Evolutionary conservation across 1,140 invertebrate genomes (phyloP), one percentile per base, ranked within the genome.

Genomic region (Lanistes nyassanus): DNA sequence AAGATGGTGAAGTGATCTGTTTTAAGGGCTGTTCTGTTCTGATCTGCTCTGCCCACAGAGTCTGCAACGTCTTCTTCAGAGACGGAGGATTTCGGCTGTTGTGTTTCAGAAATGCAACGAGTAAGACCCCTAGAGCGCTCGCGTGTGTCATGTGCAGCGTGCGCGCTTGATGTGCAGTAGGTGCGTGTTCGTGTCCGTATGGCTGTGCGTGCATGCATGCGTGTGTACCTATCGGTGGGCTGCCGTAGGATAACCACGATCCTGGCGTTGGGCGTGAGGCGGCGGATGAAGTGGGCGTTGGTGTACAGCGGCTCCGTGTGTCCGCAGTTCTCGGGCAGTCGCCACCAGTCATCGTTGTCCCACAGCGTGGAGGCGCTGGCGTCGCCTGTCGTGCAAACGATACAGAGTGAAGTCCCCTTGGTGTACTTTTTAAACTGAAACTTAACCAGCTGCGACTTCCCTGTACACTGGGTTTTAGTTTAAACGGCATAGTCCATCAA

Each of bases 301-400:
- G 82, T 82, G 66, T 81, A 83, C 29, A 34, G 31, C 4, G 86
- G 86, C 64, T 85, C 85, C 0, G 64, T 51, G 11, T 26, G 69
- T 7, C 79, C 79, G 51, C 72, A 72, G 76, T 86, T 87, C 70
- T 85, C 85, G 6, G 78, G 79, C n/a, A 81, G 79, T 39, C 79
- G 77, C 72, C 69, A 81, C 86, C 85, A 87, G 65, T 84, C 82
- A 47, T 83, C 82, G 72, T 86, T 87, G 55, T 81, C 81, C 86
- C 86, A 87, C 36, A 86, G 79, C 21, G 84, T 82, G 29, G 85
- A 85, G 53, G 82, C 84, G 64, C 85, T 86, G 11, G 81, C 85
- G 37, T 87, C 86, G 39, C 85, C 86, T 87, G 55, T 9, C 62
- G 53, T 64, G 74, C 31, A 70, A 68, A 56, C 34, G 60, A 51